Evolutionary conservation across 1,140 invertebrate species (phyloP).

Genomic region (Calephelis virginiensis): DNA sequence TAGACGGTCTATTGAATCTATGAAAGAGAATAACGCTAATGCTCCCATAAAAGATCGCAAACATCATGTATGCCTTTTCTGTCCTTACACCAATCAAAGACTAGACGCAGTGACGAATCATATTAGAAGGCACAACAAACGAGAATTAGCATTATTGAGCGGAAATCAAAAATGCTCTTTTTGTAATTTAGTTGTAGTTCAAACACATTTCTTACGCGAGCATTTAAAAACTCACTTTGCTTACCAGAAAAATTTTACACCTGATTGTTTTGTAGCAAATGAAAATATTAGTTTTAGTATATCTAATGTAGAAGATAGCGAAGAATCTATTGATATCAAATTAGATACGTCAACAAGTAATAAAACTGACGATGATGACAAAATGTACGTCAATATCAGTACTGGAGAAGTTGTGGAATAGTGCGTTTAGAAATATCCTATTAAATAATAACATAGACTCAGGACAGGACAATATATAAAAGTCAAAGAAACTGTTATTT

Average conservation of each 20-base stretch:
- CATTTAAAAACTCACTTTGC: conserved; percentile 90
- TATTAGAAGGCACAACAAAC: conserved; percentile 83
- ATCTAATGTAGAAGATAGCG: conserved; percentile 51
- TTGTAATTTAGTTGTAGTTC: conserved; percentile 90
- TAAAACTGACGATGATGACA: conserved; percentile 48
- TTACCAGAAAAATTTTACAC: conserved; percentile 78
- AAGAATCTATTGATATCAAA: conserved; percentile 53
- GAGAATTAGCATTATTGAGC: conserved; percentile 71
- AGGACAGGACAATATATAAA: conserved; percentile 6
- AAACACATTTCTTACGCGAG: conserved; percentile 87
- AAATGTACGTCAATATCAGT: conserved; percentile 65
- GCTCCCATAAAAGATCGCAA: conserved; percentile 78
- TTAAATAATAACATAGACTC: not conserved
- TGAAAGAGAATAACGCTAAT: conserved; percentile 62
- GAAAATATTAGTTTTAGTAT: conserved; percentile 63
- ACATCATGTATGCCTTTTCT: conserved; percentile 82
- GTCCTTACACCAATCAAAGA: conserved; percentile 87
- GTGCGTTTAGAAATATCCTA: conserved; percentile 37
- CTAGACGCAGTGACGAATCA: conserved; percentile 88
- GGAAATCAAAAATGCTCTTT: conserved; percentile 86
- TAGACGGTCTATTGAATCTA: conserved; percentile 54
- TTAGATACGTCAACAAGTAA: conserved; percentile 49
- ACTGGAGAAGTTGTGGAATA: conserved; percentile 54
- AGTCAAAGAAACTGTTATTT: conserved; percentile 41
- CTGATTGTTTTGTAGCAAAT: conserved; percentile 75